Evolutionary conservation across 2,797 vertebrate genomes (phyloP).

Genomic region (Sebastolobus alascanus): DNA sequence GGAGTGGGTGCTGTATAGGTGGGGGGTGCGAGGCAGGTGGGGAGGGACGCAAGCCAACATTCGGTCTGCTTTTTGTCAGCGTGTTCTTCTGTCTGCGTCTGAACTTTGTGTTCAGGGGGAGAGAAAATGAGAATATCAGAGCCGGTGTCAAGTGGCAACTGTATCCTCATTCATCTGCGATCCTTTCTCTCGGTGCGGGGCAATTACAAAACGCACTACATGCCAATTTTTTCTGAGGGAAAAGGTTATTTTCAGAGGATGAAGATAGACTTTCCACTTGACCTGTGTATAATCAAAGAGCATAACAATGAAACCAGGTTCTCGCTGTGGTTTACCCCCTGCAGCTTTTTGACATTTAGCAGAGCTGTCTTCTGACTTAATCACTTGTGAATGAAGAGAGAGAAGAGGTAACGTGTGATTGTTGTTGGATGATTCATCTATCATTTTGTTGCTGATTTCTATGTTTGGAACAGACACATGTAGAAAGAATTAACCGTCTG

Average conservation of each 20-base stretch:
- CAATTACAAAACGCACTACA: slow-evolving; percentile 55
- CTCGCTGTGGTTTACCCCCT: slow-evolving; percentile 58
- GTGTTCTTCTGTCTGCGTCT: slow-evolving; percentile 50
- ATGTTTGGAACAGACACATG: slow-evolving; percentile 24
- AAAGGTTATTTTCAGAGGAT: slow-evolving; percentile 69
- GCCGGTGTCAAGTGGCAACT: slow-evolving; percentile 54
- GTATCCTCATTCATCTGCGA: slow-evolving; percentile 50
- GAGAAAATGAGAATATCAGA: slow-evolving; percentile 65
- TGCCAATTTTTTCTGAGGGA: slow-evolving; percentile 50
- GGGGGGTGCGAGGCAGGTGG: slow-evolving; percentile 57
- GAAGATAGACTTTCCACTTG: slow-evolving; percentile 71
- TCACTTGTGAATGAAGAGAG: slow-evolving; percentile 60
- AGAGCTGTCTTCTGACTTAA: slow-evolving; percentile 65
- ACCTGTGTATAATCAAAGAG: slow-evolving; percentile 70
- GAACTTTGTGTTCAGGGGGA: slow-evolving; percentile 34
- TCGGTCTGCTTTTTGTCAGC: slow-evolving; percentile 64
- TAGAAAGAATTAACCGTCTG: slow-evolving; percentile 1
- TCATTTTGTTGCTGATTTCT: slow-evolving; percentile 34
- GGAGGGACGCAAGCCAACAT: slow-evolving; percentile 56
- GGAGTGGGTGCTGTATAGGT: slow-evolving; percentile 21
- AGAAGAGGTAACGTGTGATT: slow-evolving; percentile 19
- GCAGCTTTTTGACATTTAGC: slow-evolving; percentile 77
- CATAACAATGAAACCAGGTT: slow-evolving; percentile 66
- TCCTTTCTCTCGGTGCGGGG: slow-evolving; percentile 30
- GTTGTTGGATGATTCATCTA: slow-evolving; percentile 23